Evolutionary conservation across 2,113 vertebrate genomes (phyloP).

Genomic region (Micronisus gabar): DNA sequence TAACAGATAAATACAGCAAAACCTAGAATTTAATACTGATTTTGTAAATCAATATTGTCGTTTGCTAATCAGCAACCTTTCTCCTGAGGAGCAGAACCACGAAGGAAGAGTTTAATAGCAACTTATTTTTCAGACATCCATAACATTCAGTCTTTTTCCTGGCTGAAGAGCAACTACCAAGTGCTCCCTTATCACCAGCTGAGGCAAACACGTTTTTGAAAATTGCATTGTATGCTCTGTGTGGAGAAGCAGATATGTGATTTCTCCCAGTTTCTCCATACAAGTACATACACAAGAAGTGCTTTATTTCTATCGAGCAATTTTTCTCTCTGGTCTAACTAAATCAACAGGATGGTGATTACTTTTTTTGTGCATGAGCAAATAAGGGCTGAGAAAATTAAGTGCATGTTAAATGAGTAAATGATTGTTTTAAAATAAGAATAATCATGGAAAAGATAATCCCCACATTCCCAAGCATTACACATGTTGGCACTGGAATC

Average conservation of each 20-base stretch:
- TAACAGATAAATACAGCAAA: background rate
- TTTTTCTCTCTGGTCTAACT: too few species aligned
- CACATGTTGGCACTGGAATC: background rate
- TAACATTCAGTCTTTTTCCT: background rate
- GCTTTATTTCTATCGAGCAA: too few species aligned
- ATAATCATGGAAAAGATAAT: background rate
- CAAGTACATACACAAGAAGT: background rate
- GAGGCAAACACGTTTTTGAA: background rate
- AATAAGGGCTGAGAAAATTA: background rate
- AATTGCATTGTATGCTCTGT: accelerated
- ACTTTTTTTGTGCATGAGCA: background rate
- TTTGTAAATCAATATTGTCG: background rate
- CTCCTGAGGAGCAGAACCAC: background rate
- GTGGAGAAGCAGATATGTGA: background rate
- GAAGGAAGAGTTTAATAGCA: background rate
- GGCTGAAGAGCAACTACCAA: background rate
- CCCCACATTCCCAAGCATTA: background rate
- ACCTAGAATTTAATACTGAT: background rate
- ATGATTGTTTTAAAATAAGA: background rate
- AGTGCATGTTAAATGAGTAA: background rate
- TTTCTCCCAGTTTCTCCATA: background rate
- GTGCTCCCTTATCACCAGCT: background rate
- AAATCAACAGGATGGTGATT: background rate
- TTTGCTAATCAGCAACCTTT: background rate
- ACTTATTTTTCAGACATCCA: background rate